Conservation (phyloP, 2,888 invertebrate genomes). For the Temnothorax ravouxi region DNA sequence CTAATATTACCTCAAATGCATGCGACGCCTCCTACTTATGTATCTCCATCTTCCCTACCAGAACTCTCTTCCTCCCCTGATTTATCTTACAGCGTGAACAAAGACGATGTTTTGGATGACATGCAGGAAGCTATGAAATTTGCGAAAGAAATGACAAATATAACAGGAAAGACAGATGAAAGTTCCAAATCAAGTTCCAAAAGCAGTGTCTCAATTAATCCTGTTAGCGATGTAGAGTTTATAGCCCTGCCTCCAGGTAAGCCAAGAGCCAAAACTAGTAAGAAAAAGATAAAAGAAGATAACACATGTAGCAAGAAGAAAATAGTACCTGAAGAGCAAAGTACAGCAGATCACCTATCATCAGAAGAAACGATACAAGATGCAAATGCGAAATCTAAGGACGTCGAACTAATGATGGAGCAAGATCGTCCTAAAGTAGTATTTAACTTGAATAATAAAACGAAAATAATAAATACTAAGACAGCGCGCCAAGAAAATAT, state of each 20-base stretch:
- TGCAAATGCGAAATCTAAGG: conserved; percentile 22
- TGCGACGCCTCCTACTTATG: neutral
- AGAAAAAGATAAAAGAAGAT: conserved; percentile 29
- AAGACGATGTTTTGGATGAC: conserved; percentile 80
- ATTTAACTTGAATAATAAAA: conserved; percentile 79
- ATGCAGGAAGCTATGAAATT: conserved; percentile 84
- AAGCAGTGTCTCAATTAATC: neutral
- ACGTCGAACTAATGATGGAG: conserved; percentile 56
- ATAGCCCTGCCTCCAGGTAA: conserved; percentile 42
- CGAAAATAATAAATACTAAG: conserved; percentile 70
- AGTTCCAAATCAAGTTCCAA: neutral
- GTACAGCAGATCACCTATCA: neutral
- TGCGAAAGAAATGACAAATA: conserved; percentile 81
- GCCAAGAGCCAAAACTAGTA: conserved; percentile 42
- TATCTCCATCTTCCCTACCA: neutral
- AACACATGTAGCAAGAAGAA: conserved; percentile 12
- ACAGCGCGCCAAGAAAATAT: conserved; percentile 73
- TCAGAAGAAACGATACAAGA: conserved; percentile 38
- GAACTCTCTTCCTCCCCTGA: neutral
- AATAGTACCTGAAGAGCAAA: conserved; percentile 16
- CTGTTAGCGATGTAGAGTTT: neutral
- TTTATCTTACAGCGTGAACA: conserved; percentile 21
- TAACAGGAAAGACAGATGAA: conserved; percentile 67
- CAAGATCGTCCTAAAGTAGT: conserved; percentile 77
- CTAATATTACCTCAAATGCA: conserved; percentile 12